Percentiles rank a stretch among this genome's conserved stretches.
Evolutionary conservation across 2,888 invertebrate genomes (phyloP).

Genomic region (Thereva nobilitata): DNA sequence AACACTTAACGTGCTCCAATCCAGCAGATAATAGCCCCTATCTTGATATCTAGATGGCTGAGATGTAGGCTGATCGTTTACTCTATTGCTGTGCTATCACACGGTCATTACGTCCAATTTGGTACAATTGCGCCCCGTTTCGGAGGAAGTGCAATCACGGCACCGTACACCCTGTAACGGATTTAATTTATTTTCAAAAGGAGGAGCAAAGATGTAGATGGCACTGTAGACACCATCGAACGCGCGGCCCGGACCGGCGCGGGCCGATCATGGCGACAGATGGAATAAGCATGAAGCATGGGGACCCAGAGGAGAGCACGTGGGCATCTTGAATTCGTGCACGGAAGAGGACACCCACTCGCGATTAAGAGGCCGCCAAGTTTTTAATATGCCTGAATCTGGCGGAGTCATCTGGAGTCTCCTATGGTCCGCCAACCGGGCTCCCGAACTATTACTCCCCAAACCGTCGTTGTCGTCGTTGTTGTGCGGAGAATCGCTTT

Average conservation of each 20-base stretch:
- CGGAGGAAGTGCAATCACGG: slow-evolving; percentile 28
- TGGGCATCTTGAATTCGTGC: slow-evolving; percentile 37
- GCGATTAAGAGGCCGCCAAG: slow-evolving; percentile 4
- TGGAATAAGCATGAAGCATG: background rate
- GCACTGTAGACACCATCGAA: slow-evolving; percentile 1
- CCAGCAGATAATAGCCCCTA: slow-evolving; percentile 24
- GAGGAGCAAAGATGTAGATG: slow-evolving; percentile 11
- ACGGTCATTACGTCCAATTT: slow-evolving; percentile 34
- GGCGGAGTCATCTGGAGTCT: slow-evolving; percentile 14
- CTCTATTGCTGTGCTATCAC: slow-evolving; percentile 29
- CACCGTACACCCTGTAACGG: slow-evolving; percentile 22
- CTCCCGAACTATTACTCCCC: slow-evolving; percentile 16
- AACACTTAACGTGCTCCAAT: background rate
- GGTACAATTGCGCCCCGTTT: slow-evolving; percentile 25
- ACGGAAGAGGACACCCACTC: slow-evolving; percentile 40
- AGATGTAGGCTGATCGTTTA: slow-evolving; percentile 30
- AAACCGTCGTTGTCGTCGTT: no score
- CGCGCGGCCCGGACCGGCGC: background rate
- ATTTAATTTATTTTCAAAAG: slow-evolving; percentile 35
- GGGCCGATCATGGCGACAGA: slow-evolving; percentile 1
- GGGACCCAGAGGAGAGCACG: slow-evolving; percentile 27
- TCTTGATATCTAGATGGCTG: background rate
- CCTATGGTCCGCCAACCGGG: slow-evolving; percentile 14
- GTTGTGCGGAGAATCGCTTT: no score
- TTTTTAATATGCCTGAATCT: slow-evolving; percentile 18